Evolutionary conservation across 2,797 vertebrate genomes (phyloP), one percentile per base, ranked within the genome.

Genomic region (Schizothorax lantsangensis): DNA sequence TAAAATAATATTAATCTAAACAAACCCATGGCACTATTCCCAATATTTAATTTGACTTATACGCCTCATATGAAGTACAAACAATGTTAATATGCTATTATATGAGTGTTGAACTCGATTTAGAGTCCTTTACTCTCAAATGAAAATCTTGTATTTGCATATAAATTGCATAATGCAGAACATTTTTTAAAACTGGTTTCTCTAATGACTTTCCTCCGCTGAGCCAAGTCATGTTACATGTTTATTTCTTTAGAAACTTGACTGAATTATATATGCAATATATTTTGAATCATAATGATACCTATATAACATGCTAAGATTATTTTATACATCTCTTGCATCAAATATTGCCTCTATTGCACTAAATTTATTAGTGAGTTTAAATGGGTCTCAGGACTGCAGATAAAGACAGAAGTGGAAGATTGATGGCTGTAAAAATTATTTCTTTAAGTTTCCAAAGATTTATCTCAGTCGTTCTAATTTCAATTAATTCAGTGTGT

Each of bases 51-150:
- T 36, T 77, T 77, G 33, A 77, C 30, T 14, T 77, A 1, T 33
- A 23, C 2, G 73, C 74, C 47, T 77, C 74, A 77, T 73, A 73
- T 77, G 17, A 5, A 36, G 47, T 77, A 36, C 47, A 54, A 77
- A 54, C 26, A 54, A 36, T 54, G 10, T 66, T 66, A 66, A 66
- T 36, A 54, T 21, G 47, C 26, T 75, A 52, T 75, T 33, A 52
- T 10, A 19, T 36, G 9, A 75, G 43, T 47, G 43, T 10, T 74
- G 40, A 73, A 47, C 69, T 72, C 23, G 23, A 72, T 45, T 43
- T 33, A 33, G 23, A 30, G 14, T 49, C 12, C 30, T 52, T 75
- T 54, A 21, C 30, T 36, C 30, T 54, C 30, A 36, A 77, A 77
- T 54, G 10, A 54, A 77, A 36, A 11, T 54, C 74, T 54, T 36